Base-by-base conservation (phyloP, 2,113 vertebrate genomes). In the Labeo rohita region DNA sequence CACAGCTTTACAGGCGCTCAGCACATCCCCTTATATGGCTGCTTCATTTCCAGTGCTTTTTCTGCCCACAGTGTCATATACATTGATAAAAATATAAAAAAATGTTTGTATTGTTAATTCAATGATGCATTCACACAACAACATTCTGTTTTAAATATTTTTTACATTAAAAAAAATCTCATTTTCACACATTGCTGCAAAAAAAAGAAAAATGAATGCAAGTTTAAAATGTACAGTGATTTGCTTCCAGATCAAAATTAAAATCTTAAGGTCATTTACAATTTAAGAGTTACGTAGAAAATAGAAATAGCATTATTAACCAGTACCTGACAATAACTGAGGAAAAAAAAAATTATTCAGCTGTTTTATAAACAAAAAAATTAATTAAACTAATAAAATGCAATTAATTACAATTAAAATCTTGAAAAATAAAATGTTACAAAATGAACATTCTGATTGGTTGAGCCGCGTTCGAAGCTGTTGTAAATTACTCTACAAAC, bases 21-120 rank as follows among this genome's bases (percentile, higher is more conserved):
- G 18, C 54, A 45, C 39, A 63, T 63, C 56, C 28, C 78, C 59
- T 65, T 80, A 65, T 49, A 80, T 80, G 78, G 78, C 78, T 80
- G 59, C 56, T 49, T 80, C 36, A 45, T 80, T 61, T 45, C 54
- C 43, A 63, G 59, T 8, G 36, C 54, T 45, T 43, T 61, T 43
- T n/a, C 18, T n/a, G 12, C 10, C 1, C 2, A 16, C 28, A 59
- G 50, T 18, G n/a, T 0, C 21, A 34, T 21, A 18, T 15, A 23
- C 28, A 54, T 12, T 78, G 75, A 78, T 78, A 18, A 56, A 36
- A 36, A 21, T 0, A 2, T 28, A 4, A 3, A 50, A 50, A 23
- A 65, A 65, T 65, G 63, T 63, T 43, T 73, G 18, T n/a, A 23
- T 12, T 50, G 11, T 4, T 8, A 23, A 54, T 77, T 54, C 15